Evolutionary conservation across 2,113 vertebrate species (phyloP).

Genomic region (Marmota flaviventris): DNA sequence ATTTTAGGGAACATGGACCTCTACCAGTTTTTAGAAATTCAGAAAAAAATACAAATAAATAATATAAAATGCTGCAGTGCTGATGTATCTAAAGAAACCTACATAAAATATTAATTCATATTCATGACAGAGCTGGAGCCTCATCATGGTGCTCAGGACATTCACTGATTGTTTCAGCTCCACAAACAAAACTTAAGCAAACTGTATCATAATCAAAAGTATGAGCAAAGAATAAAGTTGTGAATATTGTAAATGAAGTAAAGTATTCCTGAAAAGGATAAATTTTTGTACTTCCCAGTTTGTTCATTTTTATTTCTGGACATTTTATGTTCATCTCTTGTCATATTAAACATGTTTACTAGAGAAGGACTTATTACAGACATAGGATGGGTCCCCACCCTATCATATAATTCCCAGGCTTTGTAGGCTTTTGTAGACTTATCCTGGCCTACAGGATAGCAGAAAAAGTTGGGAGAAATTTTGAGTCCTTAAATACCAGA

Average conservation of each 20-base stretch:
- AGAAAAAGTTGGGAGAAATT: neutral
- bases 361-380: neutral
- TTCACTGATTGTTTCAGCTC: neutral
- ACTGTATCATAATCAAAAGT: neutral
- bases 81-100: neutral
- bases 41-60: slow-evolving; percentile 1
- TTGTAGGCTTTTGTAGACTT: neutral
- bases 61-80: neutral
- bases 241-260: neutral
- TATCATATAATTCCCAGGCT: neutral
- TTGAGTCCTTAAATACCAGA: neutral
- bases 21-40: slow-evolving; percentile 19
- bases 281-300: neutral
- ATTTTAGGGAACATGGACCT: neutral
- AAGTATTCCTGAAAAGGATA: neutral
- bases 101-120: neutral
- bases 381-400: neutral
- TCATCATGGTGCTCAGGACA: too few relatives aligned
- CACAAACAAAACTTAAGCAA: neutral
- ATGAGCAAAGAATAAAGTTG: neutral
- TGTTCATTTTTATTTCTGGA: neutral
- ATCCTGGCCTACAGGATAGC: neutral
- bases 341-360: neutral
- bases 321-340: neutral
- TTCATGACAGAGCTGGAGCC: neutral